phyloP scores from a whole-genome alignment of 2,888 invertebrate genomes.

The Myopa testacea region DNA sequence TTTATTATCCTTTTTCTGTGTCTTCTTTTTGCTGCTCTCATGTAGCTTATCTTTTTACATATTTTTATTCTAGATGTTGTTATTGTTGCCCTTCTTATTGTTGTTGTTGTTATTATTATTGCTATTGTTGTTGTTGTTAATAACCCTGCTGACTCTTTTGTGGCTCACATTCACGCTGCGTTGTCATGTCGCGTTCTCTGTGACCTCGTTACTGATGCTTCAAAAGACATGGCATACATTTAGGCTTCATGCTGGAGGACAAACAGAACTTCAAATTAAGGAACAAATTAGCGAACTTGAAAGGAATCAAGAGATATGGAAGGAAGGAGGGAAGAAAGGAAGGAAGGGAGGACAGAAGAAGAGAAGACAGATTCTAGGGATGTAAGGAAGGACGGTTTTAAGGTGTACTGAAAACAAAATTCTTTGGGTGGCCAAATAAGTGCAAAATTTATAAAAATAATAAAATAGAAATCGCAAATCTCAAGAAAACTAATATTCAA shows the following conservation, averaged over 20 bases:
- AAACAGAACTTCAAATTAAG: background rate
- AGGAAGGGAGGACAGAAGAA: too few relatives aligned
- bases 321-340: background rate
- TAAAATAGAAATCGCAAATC: too few relatives aligned
- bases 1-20: background rate
- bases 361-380: too few relatives aligned
- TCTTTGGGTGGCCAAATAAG: conserved; percentile 23
- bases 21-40: conserved; percentile 1
- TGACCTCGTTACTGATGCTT: conserved; percentile 2
- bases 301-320: background rate
- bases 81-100: conserved; percentile 27
- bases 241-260: conserved; percentile 17
- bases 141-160: conserved; percentile 23
- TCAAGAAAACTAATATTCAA: too few relatives aligned
- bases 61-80: too few relatives aligned
- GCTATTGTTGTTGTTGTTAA: conserved; percentile 5
- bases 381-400: conserved; percentile 26
- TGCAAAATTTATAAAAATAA: background rate
- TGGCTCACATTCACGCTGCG: background rate
- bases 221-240: conserved; percentile 26
- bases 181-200: background rate
- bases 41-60: too few relatives aligned
- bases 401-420: conserved; percentile 25
- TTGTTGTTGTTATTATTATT: conserved; percentile 22
- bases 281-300: background rate